Base-by-base conservation (phyloP, 2,797 vertebrate genomes). In the Enteromius afrohamiltoni region DNA sequence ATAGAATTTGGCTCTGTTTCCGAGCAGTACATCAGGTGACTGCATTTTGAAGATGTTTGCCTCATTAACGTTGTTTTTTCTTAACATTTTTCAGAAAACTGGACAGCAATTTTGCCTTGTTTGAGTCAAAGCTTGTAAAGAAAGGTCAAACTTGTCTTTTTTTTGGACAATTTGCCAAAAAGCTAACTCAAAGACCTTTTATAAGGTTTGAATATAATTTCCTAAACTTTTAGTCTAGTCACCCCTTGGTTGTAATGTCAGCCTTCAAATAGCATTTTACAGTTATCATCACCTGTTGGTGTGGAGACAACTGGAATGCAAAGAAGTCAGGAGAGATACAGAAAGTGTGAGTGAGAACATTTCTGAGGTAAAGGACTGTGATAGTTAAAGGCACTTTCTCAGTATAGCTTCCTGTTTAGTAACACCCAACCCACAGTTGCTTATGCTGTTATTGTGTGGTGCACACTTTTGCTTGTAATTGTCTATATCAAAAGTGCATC, bases 351-450 rank as follows among this genome's bases (percentile, higher is more conserved):
- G 55, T 37, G 81, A 26, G 77, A 26, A 55, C 64, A 5, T 11
- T 37, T 81, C 0, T n/a, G 42, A 58, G 23, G 45, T 51, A n/a
- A 77, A 42, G 19, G 49, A 64, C 64, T 16, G 11, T n/a, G 73
- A 55, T 34, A 47, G 29, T 26, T 82, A 26, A 11, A 37, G 42
- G 70, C 64, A 55, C n/a, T 40, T 84, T 85, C 79, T 77, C 62
- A 82, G 81, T 88, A 34, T 55, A 78, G 82, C 84, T 91, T 90
- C 92, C 91, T 90, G 89, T 91, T 91, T 84, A 74, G 90, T 85
- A 88, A 85, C 83, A 87, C 78, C 74, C 79, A 80, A 55, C 80
- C 80, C 79, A 75, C 85, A 77, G 53, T 42, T 11, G 42, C 60
- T 73, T 62, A 85, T 75, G 77, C 55, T 84, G 62, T 68, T 69